A percentile compares a stretch with the other conserved stretches of the same genome.
Evolutionary conservation across 2,888 invertebrate species (phyloP).

Genomic region (Acronicta aceris): DNA sequence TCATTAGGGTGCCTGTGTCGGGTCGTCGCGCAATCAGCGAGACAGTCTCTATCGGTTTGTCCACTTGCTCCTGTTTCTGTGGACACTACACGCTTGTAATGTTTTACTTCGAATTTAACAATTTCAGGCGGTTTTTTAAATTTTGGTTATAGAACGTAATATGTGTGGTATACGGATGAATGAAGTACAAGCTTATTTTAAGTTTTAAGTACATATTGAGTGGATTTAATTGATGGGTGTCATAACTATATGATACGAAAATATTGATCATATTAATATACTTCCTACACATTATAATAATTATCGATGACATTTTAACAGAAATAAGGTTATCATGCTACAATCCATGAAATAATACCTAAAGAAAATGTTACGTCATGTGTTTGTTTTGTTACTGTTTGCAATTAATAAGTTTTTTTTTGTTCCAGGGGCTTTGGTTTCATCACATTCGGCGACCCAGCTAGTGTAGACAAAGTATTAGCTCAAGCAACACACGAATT

Average conservation of each 20-base stretch:
- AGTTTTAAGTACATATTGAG: too few species aligned
- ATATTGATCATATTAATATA: too few species aligned
- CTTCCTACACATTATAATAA: too few species aligned
- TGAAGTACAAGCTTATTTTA: not conserved
- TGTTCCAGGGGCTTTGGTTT: conserved; percentile 99
- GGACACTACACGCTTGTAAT: conserved; percentile 48
- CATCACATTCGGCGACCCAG: conserved; percentile 99
- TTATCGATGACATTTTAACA: too few species aligned
- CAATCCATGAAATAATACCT: too few species aligned
- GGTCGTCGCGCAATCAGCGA: conserved; percentile 77
- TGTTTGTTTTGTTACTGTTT: too few species aligned
- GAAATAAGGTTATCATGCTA: too few species aligned
- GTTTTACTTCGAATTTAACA: conserved; percentile 40
- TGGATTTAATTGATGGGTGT: too few species aligned
- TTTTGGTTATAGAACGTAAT: conserved; percentile 58
- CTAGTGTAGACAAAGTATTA: conserved; percentile 99
- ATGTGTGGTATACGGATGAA: not conserved
- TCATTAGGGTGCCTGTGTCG: conserved; percentile 65
- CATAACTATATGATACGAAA: too few species aligned
- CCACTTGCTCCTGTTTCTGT: conserved; percentile 54
- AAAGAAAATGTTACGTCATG: too few species aligned
- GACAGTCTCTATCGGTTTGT: conserved; percentile 69
- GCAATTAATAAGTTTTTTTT: conserved; percentile 47
- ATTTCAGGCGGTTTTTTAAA: conserved; percentile 32
- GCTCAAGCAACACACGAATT: conserved; percentile 99